phyloP scores from a whole-genome alignment of 2,797 vertebrate species.

The Apogon hyalosoma region DNA sequence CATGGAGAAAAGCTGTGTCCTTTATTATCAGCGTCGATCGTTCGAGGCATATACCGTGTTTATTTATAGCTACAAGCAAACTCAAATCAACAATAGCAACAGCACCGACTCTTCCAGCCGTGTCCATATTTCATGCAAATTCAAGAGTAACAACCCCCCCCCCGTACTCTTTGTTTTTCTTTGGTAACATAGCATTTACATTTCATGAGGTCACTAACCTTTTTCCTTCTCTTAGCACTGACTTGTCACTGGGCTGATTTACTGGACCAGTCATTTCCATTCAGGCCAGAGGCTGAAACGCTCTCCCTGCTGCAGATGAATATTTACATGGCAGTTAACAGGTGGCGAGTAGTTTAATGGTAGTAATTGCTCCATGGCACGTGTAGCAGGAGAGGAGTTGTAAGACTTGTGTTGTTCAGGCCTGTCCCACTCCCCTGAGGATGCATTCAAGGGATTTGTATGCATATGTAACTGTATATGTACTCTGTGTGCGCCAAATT shows the following conservation, averaged over 20 bases:
- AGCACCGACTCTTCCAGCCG: conserved; percentile 15
- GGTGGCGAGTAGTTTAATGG: conserved; percentile 81
- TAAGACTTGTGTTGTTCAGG: conserved; percentile 46
- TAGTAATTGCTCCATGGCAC: conserved; percentile 74
- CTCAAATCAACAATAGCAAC: conserved; percentile 21
- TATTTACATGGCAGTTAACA: conserved; percentile 85
- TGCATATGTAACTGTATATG: conserved; percentile 18
- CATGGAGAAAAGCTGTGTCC: conserved; percentile 22
- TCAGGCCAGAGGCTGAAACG: conserved; percentile 60
- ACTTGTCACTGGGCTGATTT: conserved; percentile 73
- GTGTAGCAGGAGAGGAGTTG: conserved; percentile 62
- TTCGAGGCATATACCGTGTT: conserved; percentile 20
- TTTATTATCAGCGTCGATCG: conserved; percentile 26
- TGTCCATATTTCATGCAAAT: conserved; percentile 68
- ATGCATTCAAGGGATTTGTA: conserved; percentile 46
- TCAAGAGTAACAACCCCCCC: conserved; percentile 17
- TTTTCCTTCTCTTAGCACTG: conserved; percentile 47
- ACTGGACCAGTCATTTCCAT: conserved; percentile 68
- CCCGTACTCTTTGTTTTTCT: conserved; percentile 52
- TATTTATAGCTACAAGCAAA: conserved; percentile 43
- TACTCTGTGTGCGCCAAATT: conserved; percentile 32
- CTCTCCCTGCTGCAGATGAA: conserved; percentile 71
- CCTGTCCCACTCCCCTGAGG: conserved; percentile 53
- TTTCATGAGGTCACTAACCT: conserved; percentile 76
- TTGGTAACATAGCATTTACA: conserved; percentile 69